Evolutionary conservation across 2,113 vertebrate genomes (phyloP), one percentile per base, ranked within the genome.

Genomic region (Albula goreensis): DNA sequence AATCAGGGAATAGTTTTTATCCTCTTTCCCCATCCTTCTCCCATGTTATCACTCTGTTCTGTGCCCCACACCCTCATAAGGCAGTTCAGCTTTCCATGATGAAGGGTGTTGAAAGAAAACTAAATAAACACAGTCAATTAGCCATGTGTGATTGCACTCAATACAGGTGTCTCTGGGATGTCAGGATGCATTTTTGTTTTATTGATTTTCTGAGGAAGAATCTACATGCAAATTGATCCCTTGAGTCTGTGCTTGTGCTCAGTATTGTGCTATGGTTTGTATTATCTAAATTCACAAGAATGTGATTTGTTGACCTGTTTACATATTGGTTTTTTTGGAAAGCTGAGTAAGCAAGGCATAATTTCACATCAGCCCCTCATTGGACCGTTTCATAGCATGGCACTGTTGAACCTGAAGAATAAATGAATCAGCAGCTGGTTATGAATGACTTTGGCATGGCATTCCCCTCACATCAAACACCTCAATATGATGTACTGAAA

Each of bases 71-170:
- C 52, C 25, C 56, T 77, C 78, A 53, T 50, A 19, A 66, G 22
- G 51, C 19, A 25, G 70, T 48, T 83, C 19, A 66, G 79, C 70
- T 83, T 83, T 60, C 74, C 70, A 41, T 87, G 81, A 84, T 17
- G 74, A 51, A 84, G 50, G 78, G 77, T 48, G 81, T 57, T 60
- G 85, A 86, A 41, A 86, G 51, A 53, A 81, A n/a, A 81, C 60
- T 82, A 82, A 78, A 86, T 78, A 86, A 86, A 86, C 57, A 78
- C 50, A 78, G 41, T 50, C 50, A 82, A 86, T 83, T 52, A 57
- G 50, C n/a, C 70, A 83, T 81, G 12, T 41, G 80, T 56, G 51
- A 57, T 7, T 51, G 22, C 81, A 78, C 52, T 78, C 70, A 9
- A 86, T 52, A 74, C 78, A 48, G 60, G 52, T n/a, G 7, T 82